A percentile compares a stretch with the other conserved stretches of the same genome.
These are phyloP conservation scores for Speoplatyrhinus poulsoni DNA, from an alignment of 2,113 vertebrate genomes.

Conservation along the genomic window DNA sequence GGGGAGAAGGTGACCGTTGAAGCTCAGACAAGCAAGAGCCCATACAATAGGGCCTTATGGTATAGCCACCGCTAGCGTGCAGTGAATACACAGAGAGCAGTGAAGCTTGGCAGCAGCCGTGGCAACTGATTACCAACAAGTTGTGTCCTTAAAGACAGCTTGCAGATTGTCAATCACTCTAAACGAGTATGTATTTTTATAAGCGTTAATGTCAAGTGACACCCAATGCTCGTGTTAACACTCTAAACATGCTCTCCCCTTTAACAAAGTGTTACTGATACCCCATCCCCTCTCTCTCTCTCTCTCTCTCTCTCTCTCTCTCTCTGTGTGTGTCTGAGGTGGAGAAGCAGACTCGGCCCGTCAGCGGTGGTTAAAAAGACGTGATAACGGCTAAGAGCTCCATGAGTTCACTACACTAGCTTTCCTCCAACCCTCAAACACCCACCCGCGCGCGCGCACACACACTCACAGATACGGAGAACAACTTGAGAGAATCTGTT, in stretches of 20 bases:
- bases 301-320: background rate
- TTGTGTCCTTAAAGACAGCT: conserved; percentile 28
- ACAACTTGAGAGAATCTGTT: conserved; percentile 55
- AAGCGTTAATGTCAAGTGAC: conserved; percentile 61
- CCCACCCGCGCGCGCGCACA: background rate
- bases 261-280: conserved; percentile 60
- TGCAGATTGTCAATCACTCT: conserved; percentile 40
- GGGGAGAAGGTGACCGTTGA: conserved; percentile 61
- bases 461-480: conserved; percentile 11
- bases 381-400: conserved; percentile 56
- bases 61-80: conserved; percentile 2
- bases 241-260: conserved; percentile 53
- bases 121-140: conserved; percentile 21
- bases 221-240: conserved; percentile 64
- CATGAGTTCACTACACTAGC: conserved; percentile 54
- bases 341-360: conserved; percentile 25
- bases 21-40: conserved; percentile 39
- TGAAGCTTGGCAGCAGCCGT: background rate
- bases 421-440: conserved; percentile 9
- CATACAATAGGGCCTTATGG: conserved; percentile 32
- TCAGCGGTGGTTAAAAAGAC: conserved; percentile 52
- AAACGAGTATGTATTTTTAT: conserved; percentile 43
- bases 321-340: conserved; percentile 19
- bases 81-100: conserved; percentile 32
- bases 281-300: conserved; percentile 4